Evolutionary conservation across 1,140 invertebrate genomes (phyloP).

Genomic region (Aethina tumida): DNA sequence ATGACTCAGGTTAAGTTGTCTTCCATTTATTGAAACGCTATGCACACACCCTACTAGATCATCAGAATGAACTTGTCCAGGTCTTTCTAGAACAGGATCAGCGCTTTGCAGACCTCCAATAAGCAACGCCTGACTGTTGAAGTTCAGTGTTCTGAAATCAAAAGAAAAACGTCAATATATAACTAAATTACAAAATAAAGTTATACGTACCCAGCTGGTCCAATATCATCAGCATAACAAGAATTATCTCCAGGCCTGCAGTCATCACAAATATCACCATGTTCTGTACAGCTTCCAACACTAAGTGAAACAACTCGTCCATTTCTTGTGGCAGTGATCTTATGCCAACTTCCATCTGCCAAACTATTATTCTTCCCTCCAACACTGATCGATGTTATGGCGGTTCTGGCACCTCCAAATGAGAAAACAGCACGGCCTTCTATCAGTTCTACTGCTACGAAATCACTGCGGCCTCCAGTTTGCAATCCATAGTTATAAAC

Average conservation of each 20-base stretch:
- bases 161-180: constrained; percentile 4
- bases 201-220: constrained; percentile 64
- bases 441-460: constrained; percentile 81
- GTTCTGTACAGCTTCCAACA: constrained; percentile 67
- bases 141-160: constrained; percentile 69
- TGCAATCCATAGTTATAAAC: constrained; percentile 84
- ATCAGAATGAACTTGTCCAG: constrained; percentile 80
- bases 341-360: constrained; percentile 82
- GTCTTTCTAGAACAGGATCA: constrained; percentile 73
- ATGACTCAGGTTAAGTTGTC: constrained; percentile 65
- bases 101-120: constrained; percentile 77
- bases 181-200: constrained; percentile 2
- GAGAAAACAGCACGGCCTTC: constrained; percentile 77
- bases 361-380: constrained; percentile 50
- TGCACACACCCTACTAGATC: constrained; percentile 90
- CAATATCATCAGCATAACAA: constrained; percentile 76
- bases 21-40: constrained; percentile 78
- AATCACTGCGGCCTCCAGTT: constrained; percentile 80
- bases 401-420: constrained; percentile 77
- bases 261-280: constrained; percentile 76
- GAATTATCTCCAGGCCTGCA: constrained; percentile 67
- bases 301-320: constrained; percentile 76
- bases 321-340: constrained; percentile 83
- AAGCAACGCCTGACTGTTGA: constrained; percentile 77
- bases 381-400: constrained; percentile 68